Evolutionary conservation across 2,888 invertebrate genomes (phyloP).

Genomic region (Calameuta idolon): DNA sequence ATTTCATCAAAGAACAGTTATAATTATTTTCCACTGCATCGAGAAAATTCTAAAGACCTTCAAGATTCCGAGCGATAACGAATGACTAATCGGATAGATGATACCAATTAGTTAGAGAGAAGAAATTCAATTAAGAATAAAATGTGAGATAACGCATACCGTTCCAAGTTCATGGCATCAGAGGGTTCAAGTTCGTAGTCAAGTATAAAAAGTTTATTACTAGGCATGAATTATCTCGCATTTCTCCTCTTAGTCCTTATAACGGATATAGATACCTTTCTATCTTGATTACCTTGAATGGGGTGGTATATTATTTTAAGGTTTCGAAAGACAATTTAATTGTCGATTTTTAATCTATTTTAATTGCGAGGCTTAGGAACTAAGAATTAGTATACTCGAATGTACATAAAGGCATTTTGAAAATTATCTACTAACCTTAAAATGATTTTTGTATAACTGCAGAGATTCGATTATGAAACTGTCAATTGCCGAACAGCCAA

Average conservation of each 20-base stretch:
- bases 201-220: neutral
- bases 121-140: conserved; percentile 7
- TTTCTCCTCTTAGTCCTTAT: neutral
- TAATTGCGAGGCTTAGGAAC: neutral
- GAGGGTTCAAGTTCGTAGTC: neutral
- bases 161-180: neutral
- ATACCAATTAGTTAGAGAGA: conserved; percentile 21
- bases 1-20: neutral
- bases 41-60: conserved; percentile 15
- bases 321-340: neutral
- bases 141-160: neutral
- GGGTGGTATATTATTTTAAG: neutral
- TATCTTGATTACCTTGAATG: neutral
- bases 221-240: neutral
- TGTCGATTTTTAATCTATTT: neutral
- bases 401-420: neutral
- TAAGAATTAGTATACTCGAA: neutral
- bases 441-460: neutral
- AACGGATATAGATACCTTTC: neutral
- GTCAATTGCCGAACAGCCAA: conserved; percentile 23
- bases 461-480: conserved; percentile 24
- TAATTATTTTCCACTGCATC: neutral
- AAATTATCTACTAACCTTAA: neutral
- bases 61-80: conserved; percentile 7
- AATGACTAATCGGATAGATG: conserved; percentile 19